These are phyloP conservation scores for Vandiemenella viatica DNA, from an alignment of 2,888 invertebrate species.

Conservation along the genomic window DNA sequence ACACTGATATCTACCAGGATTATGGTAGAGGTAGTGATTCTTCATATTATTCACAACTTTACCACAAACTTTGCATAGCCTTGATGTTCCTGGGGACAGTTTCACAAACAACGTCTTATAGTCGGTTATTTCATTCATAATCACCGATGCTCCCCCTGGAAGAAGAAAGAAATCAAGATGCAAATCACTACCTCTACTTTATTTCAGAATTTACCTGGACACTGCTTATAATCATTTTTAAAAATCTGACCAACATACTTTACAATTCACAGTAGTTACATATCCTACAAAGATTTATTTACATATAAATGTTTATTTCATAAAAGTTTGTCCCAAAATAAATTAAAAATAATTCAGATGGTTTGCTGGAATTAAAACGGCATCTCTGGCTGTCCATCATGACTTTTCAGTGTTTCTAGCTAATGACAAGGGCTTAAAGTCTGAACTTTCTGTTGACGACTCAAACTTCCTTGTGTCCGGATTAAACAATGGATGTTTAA, in stretches of 20 bases:
- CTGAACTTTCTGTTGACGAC: slow-evolving; percentile 5
- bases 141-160: slow-evolving; percentile 2
- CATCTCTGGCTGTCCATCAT: slow-evolving; percentile 4
- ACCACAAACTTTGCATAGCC: slow-evolving; percentile 25
- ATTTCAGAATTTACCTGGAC: background rate
- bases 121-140: slow-evolving; percentile 4
- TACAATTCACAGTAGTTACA: too few relatives aligned
- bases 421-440: slow-evolving; percentile 8
- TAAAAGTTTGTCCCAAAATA: too few relatives aligned
- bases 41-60: slow-evolving; percentile 26
- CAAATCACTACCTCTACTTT: slow-evolving; percentile 8
- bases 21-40: slow-evolving; percentile 26
- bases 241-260: too few relatives aligned
- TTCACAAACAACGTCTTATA: slow-evolving; percentile 14
- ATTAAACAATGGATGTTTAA: slow-evolving; percentile 77
- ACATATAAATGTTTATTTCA: too few relatives aligned
- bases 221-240: background rate
- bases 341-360: too few relatives aligned
- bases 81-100: slow-evolving; percentile 17
- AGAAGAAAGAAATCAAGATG: slow-evolving; percentile 5
- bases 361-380: background rate
- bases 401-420: slow-evolving; percentile 9
- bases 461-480: slow-evolving; percentile 78
- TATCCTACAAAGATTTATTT: too few relatives aligned
- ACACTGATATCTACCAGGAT: slow-evolving; percentile 25